Conservation (phyloP, 2,888 invertebrate species). For the Lordiphosa fenestrarum region DNA sequence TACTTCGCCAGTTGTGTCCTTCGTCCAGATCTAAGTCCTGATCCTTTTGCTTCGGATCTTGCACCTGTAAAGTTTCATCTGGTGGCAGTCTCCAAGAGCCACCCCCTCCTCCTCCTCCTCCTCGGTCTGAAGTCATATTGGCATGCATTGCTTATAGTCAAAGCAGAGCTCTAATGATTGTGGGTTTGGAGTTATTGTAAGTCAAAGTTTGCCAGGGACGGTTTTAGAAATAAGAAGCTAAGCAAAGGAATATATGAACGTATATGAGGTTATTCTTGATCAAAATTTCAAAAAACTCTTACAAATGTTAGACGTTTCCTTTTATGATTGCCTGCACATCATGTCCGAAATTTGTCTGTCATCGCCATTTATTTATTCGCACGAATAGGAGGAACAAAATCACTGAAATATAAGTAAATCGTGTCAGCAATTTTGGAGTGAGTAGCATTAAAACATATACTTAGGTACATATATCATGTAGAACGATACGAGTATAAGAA, state of each 20-base stretch:
- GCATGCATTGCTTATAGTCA: slow-evolving; percentile 86
- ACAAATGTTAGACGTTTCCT: too few relatives aligned
- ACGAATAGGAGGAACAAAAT: neutral
- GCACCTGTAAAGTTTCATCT: slow-evolving; percentile 95
- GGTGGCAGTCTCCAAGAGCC: slow-evolving; percentile 94
- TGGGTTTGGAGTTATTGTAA: slow-evolving; percentile 37
- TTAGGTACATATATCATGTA: too few relatives aligned
- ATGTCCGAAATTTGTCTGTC: too few relatives aligned
- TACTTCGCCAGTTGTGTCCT: slow-evolving; percentile 94
- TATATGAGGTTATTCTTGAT: neutral
- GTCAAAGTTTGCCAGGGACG: slow-evolving; percentile 40
- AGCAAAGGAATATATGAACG: neutral
- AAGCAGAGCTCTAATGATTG: slow-evolving; percentile 16
- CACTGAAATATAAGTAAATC: too few relatives aligned
- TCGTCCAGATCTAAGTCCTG: slow-evolving; percentile 89
- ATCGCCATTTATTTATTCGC: neutral
- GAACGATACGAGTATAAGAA: too few relatives aligned
- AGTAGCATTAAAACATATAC: too few relatives aligned
- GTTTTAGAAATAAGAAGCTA: slow-evolving; percentile 47
- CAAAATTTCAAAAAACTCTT: neutral
- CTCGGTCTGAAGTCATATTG: slow-evolving; percentile 91
- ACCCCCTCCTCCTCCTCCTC: slow-evolving; percentile 80
- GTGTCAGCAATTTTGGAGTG: too few relatives aligned
- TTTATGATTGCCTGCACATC: too few relatives aligned
- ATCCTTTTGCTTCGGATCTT: slow-evolving; percentile 92